These are phyloP conservation scores for Diprion similis DNA, from an alignment of 1,140 invertebrate species.

Conservation along the genomic window DNA sequence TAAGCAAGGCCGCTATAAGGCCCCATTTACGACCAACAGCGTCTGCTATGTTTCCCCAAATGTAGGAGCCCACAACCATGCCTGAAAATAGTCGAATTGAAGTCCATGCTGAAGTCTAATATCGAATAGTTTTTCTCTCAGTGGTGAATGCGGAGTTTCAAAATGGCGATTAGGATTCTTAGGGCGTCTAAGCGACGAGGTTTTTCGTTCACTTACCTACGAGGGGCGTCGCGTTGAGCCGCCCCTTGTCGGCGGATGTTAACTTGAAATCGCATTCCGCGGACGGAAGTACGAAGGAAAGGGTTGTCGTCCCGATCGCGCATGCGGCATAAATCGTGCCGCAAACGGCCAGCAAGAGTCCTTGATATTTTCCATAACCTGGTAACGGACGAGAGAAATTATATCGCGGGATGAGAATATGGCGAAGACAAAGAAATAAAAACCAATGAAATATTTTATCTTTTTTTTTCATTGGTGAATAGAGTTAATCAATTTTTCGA, in stretches of 20 bases:
- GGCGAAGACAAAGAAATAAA: too few relatives aligned
- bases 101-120: not conserved
- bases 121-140: not conserved
- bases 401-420: too few relatives aligned
- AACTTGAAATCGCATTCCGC: constrained; percentile 65
- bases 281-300: constrained; percentile 70
- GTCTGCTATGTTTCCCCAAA: constrained; percentile 73
- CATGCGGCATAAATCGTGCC: constrained; percentile 75
- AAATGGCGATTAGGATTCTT: not conserved
- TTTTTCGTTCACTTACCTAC: constrained; percentile 58
- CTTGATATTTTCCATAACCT: constrained; percentile 74
- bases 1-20: constrained; percentile 67
- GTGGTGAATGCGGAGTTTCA: not conserved
- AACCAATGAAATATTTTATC: too few relatives aligned
- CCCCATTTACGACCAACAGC: constrained; percentile 66
- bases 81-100: constrained; percentile 55
- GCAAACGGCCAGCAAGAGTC: constrained; percentile 66
- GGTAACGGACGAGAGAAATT: constrained; percentile 24
- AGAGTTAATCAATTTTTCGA: not conserved
- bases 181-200: not conserved
- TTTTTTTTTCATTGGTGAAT: not conserved
- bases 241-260: constrained; percentile 64
- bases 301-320: constrained; percentile 67
- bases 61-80: constrained; percentile 73
- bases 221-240: constrained; percentile 65